A percentile compares a stretch with the other conserved stretches of the same genome.
Conservation (phyloP, 1,140 invertebrate species). For the Holcopasites calliopsidis region DNA sequence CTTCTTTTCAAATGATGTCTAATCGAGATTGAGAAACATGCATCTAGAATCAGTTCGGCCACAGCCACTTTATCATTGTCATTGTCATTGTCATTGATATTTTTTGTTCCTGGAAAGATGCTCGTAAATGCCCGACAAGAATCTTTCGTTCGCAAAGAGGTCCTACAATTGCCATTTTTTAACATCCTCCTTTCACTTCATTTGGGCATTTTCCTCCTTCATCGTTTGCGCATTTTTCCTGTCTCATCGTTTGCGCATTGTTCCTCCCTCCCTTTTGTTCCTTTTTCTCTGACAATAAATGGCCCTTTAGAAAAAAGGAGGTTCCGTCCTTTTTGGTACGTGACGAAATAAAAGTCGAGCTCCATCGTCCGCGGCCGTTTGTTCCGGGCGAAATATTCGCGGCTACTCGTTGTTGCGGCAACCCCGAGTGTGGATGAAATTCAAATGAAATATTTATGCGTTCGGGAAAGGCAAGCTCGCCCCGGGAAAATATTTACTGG, state of each 20-base stretch:
- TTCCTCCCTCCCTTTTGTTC: neutral
- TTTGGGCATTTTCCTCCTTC: too few species aligned
- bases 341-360: slow-evolving; percentile 5
- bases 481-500: neutral
- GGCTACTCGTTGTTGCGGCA: neutral
- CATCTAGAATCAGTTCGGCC: too few species aligned
- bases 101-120: too few species aligned
- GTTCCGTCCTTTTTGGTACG: slow-evolving; percentile 3
- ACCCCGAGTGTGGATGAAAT: neutral
- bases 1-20: too few species aligned
- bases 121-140: too few species aligned
- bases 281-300: neutral
- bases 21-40: too few species aligned
- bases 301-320: neutral
- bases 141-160: too few species aligned
- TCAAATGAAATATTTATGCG: slow-evolving; percentile 26
- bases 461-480: neutral
- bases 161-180: too few species aligned
- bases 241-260: neutral
- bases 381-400: neutral
- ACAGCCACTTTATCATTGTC: too few species aligned
- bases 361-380: neutral
- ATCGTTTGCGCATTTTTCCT: too few species aligned
- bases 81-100: too few species aligned
- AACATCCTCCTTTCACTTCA: too few species aligned